These are phyloP conservation scores for Knipowitschia caucasica DNA, from an alignment of 2,797 vertebrate species.

Conservation along the genomic window DNA sequence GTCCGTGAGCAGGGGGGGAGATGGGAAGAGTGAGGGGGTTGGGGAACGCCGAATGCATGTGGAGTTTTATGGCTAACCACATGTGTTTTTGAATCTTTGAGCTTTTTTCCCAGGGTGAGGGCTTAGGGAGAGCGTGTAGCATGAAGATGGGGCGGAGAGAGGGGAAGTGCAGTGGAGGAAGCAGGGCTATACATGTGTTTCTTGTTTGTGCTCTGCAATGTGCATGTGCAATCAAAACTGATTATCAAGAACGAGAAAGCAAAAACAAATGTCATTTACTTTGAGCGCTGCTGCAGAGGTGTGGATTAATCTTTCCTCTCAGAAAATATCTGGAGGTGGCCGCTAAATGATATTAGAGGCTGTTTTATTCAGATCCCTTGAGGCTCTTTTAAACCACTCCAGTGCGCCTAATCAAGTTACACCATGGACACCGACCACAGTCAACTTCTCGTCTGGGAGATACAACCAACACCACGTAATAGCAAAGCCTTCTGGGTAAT, in stretches of 20 bases:
- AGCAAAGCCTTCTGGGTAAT: constrained; percentile 49
- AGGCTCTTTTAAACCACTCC: constrained; percentile 34
- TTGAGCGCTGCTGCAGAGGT: background rate
- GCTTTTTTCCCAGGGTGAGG: constrained; percentile 65
- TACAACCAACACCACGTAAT: constrained; percentile 48
- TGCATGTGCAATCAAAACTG: constrained; percentile 69
- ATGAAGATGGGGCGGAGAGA: constrained; percentile 47
- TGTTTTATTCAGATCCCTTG: constrained; percentile 49
- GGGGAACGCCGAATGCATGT: constrained; percentile 65
- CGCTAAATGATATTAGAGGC: constrained; percentile 33
- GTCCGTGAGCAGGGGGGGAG: constrained; percentile 30
- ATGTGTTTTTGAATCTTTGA: constrained; percentile 74
- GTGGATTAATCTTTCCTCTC: constrained; percentile 27
- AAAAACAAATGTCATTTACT: background rate
- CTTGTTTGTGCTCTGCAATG: constrained; percentile 70
- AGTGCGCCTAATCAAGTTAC: constrained; percentile 38
- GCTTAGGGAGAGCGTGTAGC: constrained; percentile 47
- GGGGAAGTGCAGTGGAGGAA: constrained; percentile 44
- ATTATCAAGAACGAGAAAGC: constrained; percentile 62
- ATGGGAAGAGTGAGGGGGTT: constrained; percentile 25
- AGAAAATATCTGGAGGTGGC: constrained; percentile 7
- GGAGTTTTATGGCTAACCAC: constrained; percentile 76
- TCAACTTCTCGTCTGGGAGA: constrained; percentile 31
- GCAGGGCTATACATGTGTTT: constrained; percentile 66
- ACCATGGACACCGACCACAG: constrained; percentile 42